Conservation (phyloP, 2,113 vertebrate genomes). For the Microcebus murinus region DNA sequence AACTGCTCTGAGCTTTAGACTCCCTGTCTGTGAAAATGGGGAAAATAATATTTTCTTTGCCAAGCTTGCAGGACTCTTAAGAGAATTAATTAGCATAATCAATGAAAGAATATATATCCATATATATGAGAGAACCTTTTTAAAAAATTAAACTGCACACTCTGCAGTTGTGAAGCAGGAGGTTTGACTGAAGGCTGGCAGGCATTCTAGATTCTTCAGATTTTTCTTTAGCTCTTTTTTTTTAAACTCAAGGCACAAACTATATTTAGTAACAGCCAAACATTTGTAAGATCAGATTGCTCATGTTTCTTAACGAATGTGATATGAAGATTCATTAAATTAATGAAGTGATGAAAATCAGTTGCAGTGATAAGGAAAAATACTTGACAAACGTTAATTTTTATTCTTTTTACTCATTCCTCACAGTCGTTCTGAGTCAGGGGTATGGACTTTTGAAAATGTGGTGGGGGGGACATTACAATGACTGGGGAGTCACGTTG, state of each 20-base stretch:
- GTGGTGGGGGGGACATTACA: neutral
- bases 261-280: conserved; percentile 57
- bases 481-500: neutral
- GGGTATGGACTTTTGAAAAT: neutral
- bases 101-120: conserved; percentile 10
- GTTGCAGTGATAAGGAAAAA: neutral
- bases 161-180: neutral
- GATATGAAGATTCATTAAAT: conserved; percentile 52
- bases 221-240: conserved; percentile 56
- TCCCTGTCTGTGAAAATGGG: conserved; percentile 48
- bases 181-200: conserved; percentile 48
- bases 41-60: conserved; percentile 56
- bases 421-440: neutral
- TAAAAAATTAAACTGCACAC: neutral
- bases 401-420: neutral
- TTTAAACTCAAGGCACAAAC: conserved; percentile 21
- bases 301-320: conserved; percentile 50
- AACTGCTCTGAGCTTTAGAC: conserved; percentile 5
- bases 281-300: conserved; percentile 63
- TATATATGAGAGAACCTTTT: neutral
- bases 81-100: conserved; percentile 68
- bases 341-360: conserved; percentile 48
- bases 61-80: conserved; percentile 20
- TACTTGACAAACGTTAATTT: conserved; percentile 41
- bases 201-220: conserved; percentile 29